These are phyloP conservation scores for Arenaria interpres DNA, from an alignment of 2,113 vertebrate genomes.

Conservation along the genomic window DNA sequence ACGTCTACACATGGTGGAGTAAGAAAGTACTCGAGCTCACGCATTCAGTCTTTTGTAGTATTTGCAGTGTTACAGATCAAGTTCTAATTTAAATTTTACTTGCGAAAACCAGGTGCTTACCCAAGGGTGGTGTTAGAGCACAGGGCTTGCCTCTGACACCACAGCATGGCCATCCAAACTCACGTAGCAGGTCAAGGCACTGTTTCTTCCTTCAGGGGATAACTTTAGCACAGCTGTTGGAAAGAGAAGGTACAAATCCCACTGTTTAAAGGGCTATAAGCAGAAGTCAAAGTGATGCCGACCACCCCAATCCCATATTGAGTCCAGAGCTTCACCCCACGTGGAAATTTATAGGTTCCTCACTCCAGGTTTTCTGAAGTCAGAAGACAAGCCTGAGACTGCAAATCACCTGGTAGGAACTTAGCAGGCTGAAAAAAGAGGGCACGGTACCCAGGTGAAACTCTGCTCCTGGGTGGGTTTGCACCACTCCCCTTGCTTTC, in stretches of 20 bases:
- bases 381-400: neutral
- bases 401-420: rapidly evolving
- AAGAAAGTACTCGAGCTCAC: neutral
- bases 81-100: neutral
- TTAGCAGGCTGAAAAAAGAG: neutral
- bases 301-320: neutral
- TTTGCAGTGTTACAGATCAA: neutral
- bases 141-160: neutral
- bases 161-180: neutral
- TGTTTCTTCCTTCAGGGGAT: neutral
- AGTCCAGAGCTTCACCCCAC: neutral
- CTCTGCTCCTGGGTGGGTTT: neutral
- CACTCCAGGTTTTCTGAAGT: neutral
- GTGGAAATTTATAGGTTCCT: neutral
- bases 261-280: neutral
- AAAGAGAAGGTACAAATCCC: neutral
- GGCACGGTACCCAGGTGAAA: neutral
- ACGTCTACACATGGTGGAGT: neutral
- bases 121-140: neutral
- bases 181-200: neutral
- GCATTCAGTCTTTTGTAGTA: neutral
- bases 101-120: neutral
- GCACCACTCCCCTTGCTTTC: neutral
- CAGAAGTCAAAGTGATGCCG: neutral
- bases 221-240: neutral